Percentiles rank a stretch among this genome's conserved stretches.
These are phyloP conservation scores for Lithophane leautieri DNA, from an alignment of 2,888 invertebrate species.

Conservation along the genomic window DNA sequence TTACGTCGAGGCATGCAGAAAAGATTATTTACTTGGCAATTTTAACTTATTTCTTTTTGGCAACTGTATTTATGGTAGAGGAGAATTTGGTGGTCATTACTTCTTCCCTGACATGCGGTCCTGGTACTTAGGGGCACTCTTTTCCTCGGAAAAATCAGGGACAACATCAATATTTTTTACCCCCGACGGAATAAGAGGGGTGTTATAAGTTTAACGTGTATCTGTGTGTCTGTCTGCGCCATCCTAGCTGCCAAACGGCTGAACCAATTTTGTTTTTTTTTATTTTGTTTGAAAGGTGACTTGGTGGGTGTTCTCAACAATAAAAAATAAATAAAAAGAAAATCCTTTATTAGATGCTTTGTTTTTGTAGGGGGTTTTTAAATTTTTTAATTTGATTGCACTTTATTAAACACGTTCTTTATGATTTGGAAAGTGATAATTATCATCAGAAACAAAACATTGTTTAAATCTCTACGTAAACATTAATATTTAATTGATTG, in stretches of 20 bases:
- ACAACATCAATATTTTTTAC: neutral
- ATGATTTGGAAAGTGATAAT: too few relatives aligned
- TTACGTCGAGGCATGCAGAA: conserved; percentile 57
- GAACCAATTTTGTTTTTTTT: too few relatives aligned
- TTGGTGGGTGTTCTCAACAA: too few relatives aligned
- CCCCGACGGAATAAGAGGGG: too few relatives aligned
- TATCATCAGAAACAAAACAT: neutral
- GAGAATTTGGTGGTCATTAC: neutral
- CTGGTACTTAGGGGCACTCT: conserved; percentile 2
- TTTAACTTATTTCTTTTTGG: conserved; percentile 23
- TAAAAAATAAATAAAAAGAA: too few relatives aligned
- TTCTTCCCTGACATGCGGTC: conserved; percentile 23
- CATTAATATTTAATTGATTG: neutral
- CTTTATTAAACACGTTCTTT: neutral
- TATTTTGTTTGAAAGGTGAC: too few relatives aligned
- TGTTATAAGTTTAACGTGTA: too few relatives aligned
- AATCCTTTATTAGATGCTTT: too few relatives aligned
- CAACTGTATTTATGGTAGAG: conserved; percentile 1
- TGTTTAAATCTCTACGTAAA: neutral
- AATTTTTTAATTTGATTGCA: too few relatives aligned
- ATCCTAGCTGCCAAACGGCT: too few relatives aligned
- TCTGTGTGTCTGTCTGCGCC: too few relatives aligned
- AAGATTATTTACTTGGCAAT: conserved; percentile 41
- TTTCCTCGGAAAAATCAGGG: neutral
- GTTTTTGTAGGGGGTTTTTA: too few relatives aligned